phyloP scores from a whole-genome alignment of 30 jellyfish, hydroid and myxozoan species.

The Phacellophora camtschatica region DNA sequence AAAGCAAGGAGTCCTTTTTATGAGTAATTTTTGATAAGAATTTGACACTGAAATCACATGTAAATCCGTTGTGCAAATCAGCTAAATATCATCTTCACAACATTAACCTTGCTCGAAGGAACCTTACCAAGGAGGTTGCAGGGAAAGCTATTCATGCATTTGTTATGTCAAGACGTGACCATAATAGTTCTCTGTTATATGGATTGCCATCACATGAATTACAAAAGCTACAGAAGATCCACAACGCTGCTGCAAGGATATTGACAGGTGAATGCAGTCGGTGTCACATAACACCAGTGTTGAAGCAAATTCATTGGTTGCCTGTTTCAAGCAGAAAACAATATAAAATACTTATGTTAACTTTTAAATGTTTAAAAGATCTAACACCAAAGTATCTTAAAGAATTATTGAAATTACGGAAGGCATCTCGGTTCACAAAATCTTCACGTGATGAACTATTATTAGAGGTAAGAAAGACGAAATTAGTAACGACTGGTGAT shows the following conservation, averaged over 20 bases:
- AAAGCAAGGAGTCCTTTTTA: constrained; percentile 31
- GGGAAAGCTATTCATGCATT: constrained; percentile 26
- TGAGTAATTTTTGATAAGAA: constrained; percentile 15
- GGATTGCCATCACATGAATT: constrained; percentile 1
- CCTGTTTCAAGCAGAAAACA: no score
- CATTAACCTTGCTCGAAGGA: constrained; percentile 35
- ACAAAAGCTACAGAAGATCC: constrained; percentile 18
- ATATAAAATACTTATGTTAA: no score
- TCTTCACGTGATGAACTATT: no score
- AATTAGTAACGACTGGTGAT: no score
- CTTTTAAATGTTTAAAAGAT: no score
- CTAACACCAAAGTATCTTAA: no score
- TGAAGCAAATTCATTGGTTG: no score
- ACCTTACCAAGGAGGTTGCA: constrained; percentile 38
- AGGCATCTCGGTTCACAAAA: no score
- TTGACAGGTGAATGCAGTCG: constrained; percentile 20
- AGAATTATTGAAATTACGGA: no score
- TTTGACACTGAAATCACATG: constrained; percentile 36
- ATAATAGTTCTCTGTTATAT: background rate
- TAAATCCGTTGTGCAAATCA: constrained; percentile 38
- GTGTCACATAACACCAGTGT: constrained; percentile 44
- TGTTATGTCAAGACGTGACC: no score
- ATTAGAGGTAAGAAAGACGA: no score
- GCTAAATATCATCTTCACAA: constrained; percentile 52
- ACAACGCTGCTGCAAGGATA: constrained; percentile 19